A percentile compares a stretch with the other conserved stretches of the same genome.
Evolutionary conservation across 2,113 vertebrate genomes (phyloP).

Genomic region (Rhinogobius similis): DNA sequence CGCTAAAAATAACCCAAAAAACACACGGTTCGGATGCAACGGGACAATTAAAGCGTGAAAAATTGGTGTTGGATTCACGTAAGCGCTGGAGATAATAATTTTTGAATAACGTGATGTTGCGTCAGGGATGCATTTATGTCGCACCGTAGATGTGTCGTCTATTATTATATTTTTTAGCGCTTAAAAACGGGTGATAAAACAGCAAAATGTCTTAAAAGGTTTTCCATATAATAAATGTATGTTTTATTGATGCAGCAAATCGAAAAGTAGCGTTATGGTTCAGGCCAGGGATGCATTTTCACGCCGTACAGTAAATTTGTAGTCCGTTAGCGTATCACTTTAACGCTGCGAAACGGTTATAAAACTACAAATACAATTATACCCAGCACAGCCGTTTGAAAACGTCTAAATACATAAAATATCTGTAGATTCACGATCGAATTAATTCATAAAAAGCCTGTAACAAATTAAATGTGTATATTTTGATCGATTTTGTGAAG

Average conservation of each 20-base stretch:
- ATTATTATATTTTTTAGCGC: background rate
- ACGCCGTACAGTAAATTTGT: constrained; percentile 15
- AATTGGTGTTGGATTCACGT: background rate
- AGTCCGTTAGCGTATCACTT: constrained; percentile 17
- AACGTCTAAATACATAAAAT: background rate
- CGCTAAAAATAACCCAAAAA: background rate
- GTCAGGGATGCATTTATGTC: background rate
- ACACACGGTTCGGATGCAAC: background rate
- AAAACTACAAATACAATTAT: constrained; percentile 37
- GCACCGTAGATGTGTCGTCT: constrained; percentile 44
- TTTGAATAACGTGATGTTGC: constrained; percentile 18
- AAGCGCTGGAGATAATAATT: background rate
- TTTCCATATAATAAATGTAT: background rate
- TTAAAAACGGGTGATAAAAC: background rate
- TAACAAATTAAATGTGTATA: background rate
- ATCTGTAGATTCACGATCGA: background rate
- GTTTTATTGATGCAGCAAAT: background rate
- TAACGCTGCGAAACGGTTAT: fast-evolving
- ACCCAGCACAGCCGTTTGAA: background rate
- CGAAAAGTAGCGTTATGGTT: constrained; percentile 25
- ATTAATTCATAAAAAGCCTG: background rate
- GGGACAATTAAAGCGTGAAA: background rate
- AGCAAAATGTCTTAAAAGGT: background rate
- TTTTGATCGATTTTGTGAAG: background rate
- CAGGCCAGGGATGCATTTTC: background rate